Base-by-base conservation (phyloP, 2,113 vertebrate genomes). In the Mesocricetus auratus region DNA sequence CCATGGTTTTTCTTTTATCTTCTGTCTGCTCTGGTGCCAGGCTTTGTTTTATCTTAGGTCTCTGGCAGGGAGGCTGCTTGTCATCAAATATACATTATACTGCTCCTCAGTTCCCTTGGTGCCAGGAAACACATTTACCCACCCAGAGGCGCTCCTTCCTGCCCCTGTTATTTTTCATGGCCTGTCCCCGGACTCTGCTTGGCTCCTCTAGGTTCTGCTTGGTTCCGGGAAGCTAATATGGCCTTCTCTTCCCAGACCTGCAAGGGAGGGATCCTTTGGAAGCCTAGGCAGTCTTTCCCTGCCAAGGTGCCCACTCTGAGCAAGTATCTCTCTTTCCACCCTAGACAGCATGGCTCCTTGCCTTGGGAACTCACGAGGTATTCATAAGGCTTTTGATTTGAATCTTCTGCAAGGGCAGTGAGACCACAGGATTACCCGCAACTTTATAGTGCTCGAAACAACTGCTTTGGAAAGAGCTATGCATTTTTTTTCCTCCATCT, bases 31-130 rank as follows among this genome's bases (percentile, higher is more conserved):
- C 85, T 74, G 24, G 77, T 64, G 56, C 64, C 71, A 47, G 45
- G 42, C 62, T 96, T 73, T 66, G 39, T 78, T 91, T 45, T n/a
- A 58, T 60, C 39, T 21, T 73, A 33, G 71, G 66, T 94, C 73
- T 89, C 92, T 82, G 83, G 95, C 71, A 68, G 62, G 64, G 82
- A 91, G 89, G 26, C 82, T 45, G 26, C 39, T 3, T 47, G 71
- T 95, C 74, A 85, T 85, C 89, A 91, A 89, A 93, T 93, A 85
- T 53, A 47, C 56, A 89, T 96, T 91, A 74, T 53, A 58, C 77
- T 56, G 47, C 36, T 89, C 50, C 71, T 79, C 29, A 4, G 62
- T 64, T 81, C 64, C 60, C 71, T 42, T 1, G 0, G 45, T 85
- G 62, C 75, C 85, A 64, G 85, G 85, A 96, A 88, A 62, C 74